Base-by-base conservation (phyloP, 2,888 invertebrate genomes). In the Apantesis nais region DNA sequence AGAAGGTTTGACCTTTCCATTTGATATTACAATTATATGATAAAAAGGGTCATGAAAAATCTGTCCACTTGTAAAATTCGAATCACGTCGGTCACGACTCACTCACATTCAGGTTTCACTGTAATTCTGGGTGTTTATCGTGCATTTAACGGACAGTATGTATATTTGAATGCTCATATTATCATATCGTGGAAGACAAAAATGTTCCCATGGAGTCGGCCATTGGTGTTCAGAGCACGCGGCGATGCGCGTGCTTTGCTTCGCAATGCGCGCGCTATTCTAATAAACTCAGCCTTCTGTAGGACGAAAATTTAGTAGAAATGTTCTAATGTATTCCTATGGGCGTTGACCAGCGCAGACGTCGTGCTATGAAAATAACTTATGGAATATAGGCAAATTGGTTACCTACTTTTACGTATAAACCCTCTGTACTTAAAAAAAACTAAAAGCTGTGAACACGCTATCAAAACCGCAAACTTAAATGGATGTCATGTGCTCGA, bases 71-170 rank as follows among this genome's bases (percentile, higher is more conserved):
- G 93, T 91, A 90, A 91, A 90, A 95, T 94, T 93, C 95, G 82
- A 85, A 88, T 89, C 95, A 94, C 95, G 95, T 92, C 78, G 79
- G 87, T 88, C 92, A 92, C 93, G 94, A 92, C 88, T 88, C 90
- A 88, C 92, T 92, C 93, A 90, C 93, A 93, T 92, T 92, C 91
- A 91, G 88, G 92, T 93, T 95, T 95, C 95, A 89, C 94, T 93
- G 94, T 95, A 95, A 95, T 94, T 95, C 95, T 94, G 94, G 93
- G 93, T 92, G 94, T 95, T 95, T 95, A 95, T 95, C 94, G 95
- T 94, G 94, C 95, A 92, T 95, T 95, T 95, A 95, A 94, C 95
- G 95, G 93, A 93, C 94, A 90, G 91, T 93, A 94, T 95, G 95
- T 95, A 95, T 95, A 95, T 95, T 95, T 94, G 95, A 95, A 95